Base-by-base conservation (phyloP, 2,888 invertebrate genomes). In the Macrosoma leucophasiata region DNA sequence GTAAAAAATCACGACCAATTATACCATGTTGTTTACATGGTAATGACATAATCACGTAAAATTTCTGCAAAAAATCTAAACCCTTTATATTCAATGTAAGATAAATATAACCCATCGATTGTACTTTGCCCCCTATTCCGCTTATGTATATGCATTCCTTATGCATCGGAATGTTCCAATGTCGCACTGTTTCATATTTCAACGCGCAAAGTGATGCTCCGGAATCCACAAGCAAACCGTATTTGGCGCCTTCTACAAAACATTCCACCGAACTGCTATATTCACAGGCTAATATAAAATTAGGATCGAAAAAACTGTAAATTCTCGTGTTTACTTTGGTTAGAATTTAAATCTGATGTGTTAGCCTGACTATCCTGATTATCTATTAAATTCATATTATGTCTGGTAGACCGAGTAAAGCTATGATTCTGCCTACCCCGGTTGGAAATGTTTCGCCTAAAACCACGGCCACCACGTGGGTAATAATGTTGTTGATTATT, bases 151-250 rank as follows among this genome's bases (percentile, higher is more conserved):
- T 9, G n/a, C 22, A 10, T 13, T 17, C n/a, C 15, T 27, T 29
- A 15, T 30, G 18, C 19, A 33, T 12, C 12, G 26, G 22, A 22
- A 28, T 24, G 13, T 28, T 11, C 13, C 23, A 22, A 21, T 14
- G 20, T n/a, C 15, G 10, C 8, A 29, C 9, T 14, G 5, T 10
- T 4, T 25, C 31, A 12, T 29, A 18, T 29, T 37, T 43, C 8
- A 39, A 20, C 10, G 26, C 29, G 13, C 34, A 36, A 6, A 43
- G 18, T 8, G 39, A 37, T 4, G 39, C 43, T 6, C 39, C 43
- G 8, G 39, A 36, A 23, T 36, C 35, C 3, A 42, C 13, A 28
- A 39, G 29, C 33, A 33, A 39, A 17, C 12, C 25, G 13, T 23
- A 36, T 12, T 23, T 15, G 13, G 4, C 17, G n/a, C 8, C 17